A percentile compares a stretch with the other conserved stretches of the same genome.
Evolutionary conservation across 1,140 invertebrate species (phyloP).

Genomic region (Rhysida immarginata): DNA sequence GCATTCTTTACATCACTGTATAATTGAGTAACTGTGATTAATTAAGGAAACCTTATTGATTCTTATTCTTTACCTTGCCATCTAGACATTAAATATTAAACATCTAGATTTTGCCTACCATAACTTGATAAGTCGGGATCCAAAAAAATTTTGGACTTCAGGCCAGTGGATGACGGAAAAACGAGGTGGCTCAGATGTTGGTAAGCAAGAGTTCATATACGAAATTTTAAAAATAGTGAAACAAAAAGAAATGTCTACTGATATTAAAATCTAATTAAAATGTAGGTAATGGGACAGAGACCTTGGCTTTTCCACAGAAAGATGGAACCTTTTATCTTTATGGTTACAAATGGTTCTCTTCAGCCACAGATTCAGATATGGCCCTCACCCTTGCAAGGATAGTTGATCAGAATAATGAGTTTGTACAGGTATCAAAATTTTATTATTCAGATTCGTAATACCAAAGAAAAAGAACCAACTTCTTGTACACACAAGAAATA

Average conservation of each 20-base stretch:
- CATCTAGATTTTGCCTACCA: conserved; percentile 26
- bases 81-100: conserved; percentile 16
- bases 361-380: conserved; percentile 44
- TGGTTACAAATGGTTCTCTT: conserved; percentile 46
- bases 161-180: conserved; percentile 50
- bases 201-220: no score
- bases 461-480: no score
- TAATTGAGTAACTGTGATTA: background rate
- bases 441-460: no score
- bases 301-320: conserved; percentile 30
- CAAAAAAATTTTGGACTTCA: conserved; percentile 41
- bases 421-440: no score
- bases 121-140: conserved; percentile 33
- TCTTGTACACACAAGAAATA: no score
- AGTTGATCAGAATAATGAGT: no score
- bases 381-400: conserved; percentile 40
- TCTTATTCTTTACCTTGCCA: background rate
- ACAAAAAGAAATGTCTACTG: background rate
- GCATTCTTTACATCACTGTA: background rate
- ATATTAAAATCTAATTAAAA: background rate
- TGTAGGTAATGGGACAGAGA: conserved; percentile 39
- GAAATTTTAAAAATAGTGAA: no score
- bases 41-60: conserved; percentile 8
- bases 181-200: conserved; percentile 44
- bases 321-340: conserved; percentile 33